phyloP scores from a whole-genome alignment of 2,888 invertebrate species.

The Xestia xanthographa region DNA sequence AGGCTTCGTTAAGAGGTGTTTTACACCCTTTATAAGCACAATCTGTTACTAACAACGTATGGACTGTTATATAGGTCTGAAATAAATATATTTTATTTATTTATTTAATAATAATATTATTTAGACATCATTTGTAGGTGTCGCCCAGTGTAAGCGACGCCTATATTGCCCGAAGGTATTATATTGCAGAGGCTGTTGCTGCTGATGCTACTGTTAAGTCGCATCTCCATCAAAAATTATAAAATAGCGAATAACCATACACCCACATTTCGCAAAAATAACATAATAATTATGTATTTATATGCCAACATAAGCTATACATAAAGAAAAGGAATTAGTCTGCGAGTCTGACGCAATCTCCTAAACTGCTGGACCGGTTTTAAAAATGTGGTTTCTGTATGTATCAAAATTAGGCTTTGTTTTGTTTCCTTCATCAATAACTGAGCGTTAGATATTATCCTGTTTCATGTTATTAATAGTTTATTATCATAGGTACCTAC shows the following conservation, averaged over 20 bases:
- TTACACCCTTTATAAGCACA: no score
- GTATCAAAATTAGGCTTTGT: background rate
- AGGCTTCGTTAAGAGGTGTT: no score
- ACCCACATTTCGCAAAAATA: background rate
- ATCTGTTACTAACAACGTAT: no score
- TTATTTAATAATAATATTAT: no score
- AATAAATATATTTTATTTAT: no score
- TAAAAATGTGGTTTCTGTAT: background rate
- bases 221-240: background rate
- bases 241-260: background rate
- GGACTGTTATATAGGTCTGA: no score
- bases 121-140: background rate
- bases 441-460: background rate
- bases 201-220: no score
- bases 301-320: background rate
- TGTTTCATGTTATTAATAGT: background rate
- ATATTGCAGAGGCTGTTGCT: no score
- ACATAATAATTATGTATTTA: background rate
- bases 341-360: slow-evolving; percentile 31
- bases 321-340: background rate
- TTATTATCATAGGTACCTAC: no score
- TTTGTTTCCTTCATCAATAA: background rate
- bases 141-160: background rate
- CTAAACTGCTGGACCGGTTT: slow-evolving; percentile 31
- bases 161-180: background rate